Evolutionary conservation across 2,797 vertebrate genomes (phyloP), one percentile per base, ranked within the genome.

Genomic region (Sebastes kiyomatsui): DNA sequence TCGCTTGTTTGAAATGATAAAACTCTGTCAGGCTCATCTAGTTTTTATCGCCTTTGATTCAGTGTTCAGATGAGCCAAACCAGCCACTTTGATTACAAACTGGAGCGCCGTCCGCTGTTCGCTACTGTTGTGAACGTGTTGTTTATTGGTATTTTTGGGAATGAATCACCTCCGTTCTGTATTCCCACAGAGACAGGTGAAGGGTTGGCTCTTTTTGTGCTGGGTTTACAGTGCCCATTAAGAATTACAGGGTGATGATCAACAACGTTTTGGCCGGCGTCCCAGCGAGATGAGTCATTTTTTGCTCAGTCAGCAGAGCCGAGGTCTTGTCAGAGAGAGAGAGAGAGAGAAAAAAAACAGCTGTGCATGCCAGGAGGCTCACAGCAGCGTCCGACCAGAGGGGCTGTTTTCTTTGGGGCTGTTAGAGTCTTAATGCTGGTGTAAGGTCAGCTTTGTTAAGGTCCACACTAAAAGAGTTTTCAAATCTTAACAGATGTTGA

Each of bases 291-390:
- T 92, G 93, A 93, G 77, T 87, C 82, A 90, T 82, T 88, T 90
- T 86, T 82, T 88, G 93, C 89, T 79, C 79, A 82, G 83, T 95
- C 93, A 95, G 93, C 94, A 93, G 74, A 91, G 61, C 77, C 6
- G 23, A 87, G 69, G 60, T 76, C 83, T 88, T 81, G 90, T 83
- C 67, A 84, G 61, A 59, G 69, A 76, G 46, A 11, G 32, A 32
- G 27, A 28, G 27, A 28, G 32, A 72, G 46, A 82, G 23, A 69
- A 55, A 23, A 59, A 69, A 88, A 89, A 85, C 90, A 93, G 93
- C 90, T 92, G 91, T 78, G 80, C 87, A 80, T 89, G 89, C 86
- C 87, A 86, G 77, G 74, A 91, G 74, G 69, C 78, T 23, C 75
- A 46, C 80, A 81, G 67, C 86, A 80, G 83, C 71, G 70, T 81